phyloP scores from a whole-genome alignment of 2,113 vertebrate genomes.

The Xenus cinereus region DNA sequence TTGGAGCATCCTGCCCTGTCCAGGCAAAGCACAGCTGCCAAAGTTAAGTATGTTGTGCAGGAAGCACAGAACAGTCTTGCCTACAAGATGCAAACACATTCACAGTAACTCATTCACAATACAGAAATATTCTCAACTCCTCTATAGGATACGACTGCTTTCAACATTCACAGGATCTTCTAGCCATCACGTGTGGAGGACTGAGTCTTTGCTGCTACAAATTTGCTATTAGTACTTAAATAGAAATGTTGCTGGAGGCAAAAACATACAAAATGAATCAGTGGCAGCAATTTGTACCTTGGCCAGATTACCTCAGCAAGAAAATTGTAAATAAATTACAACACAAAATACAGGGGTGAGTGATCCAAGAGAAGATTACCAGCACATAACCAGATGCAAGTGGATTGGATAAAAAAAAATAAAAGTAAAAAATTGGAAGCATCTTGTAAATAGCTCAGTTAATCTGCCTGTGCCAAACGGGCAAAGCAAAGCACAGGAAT shows the following conservation, averaged over 20 bases:
- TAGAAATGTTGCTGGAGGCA: background rate
- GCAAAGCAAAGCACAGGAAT: background rate
- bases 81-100: background rate
- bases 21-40: background rate
- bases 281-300: background rate
- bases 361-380: background rate
- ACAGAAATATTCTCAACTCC: background rate
- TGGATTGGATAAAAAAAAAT: background rate
- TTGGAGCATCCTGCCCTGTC: background rate
- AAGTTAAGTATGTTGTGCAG: background rate
- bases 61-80: background rate
- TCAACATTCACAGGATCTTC: background rate
- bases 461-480: background rate
- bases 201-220: background rate
- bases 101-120: background rate
- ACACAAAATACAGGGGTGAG: background rate
- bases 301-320: conserved; percentile 2
- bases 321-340: background rate
- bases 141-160: background rate
- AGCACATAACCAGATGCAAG: background rate
- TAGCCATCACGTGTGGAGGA: background rate
- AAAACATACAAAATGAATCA: background rate
- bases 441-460: background rate
- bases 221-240: background rate
- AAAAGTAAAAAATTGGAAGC: background rate